phyloP scores from a whole-genome alignment of 1,140 invertebrate species.

The Pseudomyrmex pallidus region DNA sequence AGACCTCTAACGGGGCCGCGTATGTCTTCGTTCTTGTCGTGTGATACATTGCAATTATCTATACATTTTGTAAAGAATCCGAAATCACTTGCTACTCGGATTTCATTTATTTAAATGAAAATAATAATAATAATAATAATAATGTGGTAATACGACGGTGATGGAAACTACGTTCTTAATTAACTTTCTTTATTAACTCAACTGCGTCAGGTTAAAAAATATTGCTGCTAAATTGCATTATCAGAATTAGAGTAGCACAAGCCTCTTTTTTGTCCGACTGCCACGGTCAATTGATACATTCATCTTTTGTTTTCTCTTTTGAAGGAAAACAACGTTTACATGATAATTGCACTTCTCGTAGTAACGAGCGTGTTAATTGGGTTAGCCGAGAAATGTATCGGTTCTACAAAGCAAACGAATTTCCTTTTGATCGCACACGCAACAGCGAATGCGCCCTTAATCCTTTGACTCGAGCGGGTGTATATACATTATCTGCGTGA shows the following conservation, averaged over 20 bases:
- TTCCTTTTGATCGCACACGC: not conserved
- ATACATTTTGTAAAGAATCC: not conserved
- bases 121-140: too few relatives aligned
- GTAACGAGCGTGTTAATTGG: slow-evolving; percentile 6
- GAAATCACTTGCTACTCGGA: not conserved
- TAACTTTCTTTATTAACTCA: slow-evolving; percentile 13
- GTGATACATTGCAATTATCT: slow-evolving; percentile 34
- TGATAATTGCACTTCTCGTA: not conserved
- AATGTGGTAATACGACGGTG: not conserved
- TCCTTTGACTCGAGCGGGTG: slow-evolving; percentile 21
- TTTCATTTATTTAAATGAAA: slow-evolving; percentile 5
- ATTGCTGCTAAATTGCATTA: not conserved
- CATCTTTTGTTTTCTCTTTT: not conserved
- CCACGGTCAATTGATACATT: not conserved
- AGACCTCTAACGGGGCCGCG: slow-evolving; percentile 29
- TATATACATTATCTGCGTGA: slow-evolving; percentile 28
- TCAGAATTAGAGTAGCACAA: not conserved
- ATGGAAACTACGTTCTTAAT: not conserved
- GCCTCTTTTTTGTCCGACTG: not conserved
- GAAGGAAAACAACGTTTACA: not conserved
- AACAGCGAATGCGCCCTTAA: not conserved
- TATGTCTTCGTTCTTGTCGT: slow-evolving; percentile 25
- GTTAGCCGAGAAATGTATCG: not conserved
- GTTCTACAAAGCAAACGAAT: not conserved
- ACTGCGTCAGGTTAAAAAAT: not conserved